These are phyloP conservation scores for Hippopotamyrus pictus DNA, from an alignment of 2,797 vertebrate genomes.

Conservation along the genomic window DNA sequence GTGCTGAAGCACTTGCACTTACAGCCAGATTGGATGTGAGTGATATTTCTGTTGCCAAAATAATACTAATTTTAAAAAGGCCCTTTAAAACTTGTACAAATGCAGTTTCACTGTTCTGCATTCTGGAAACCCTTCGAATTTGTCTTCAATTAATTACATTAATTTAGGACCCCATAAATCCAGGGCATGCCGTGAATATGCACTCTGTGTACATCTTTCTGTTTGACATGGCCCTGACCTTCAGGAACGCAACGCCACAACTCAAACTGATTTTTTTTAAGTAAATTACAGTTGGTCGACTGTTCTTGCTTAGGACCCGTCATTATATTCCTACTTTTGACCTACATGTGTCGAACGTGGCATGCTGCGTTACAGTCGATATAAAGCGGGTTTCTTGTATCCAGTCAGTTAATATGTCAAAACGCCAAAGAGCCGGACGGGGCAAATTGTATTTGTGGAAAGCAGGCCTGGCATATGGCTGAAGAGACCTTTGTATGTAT, in stretches of 20 bases:
- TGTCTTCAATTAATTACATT: conserved; percentile 32
- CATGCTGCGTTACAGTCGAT: background rate
- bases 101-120: conserved; percentile 16
- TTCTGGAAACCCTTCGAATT: conserved; percentile 29
- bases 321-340: background rate
- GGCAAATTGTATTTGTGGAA: background rate
- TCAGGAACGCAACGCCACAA: background rate
- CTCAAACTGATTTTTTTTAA: background rate
- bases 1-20: conserved; percentile 35
- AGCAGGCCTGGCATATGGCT: background rate
- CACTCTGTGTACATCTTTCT: background rate
- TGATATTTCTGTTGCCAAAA: conserved; percentile 41
- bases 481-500: conserved; percentile 7
- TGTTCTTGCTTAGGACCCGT: background rate
- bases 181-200: conserved; percentile 11
- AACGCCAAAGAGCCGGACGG: background rate
- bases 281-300: background rate
- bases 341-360: background rate
- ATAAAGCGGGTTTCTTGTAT: conserved; percentile 1
- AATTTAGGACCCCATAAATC: conserved; percentile 35
- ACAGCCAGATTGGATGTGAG: conserved; percentile 26
- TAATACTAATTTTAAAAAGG: conserved; percentile 23
- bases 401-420: background rate
- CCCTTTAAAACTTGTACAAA: conserved; percentile 25
- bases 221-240: background rate